These are phyloP conservation scores for Leptopilina clavipes DNA, from an alignment of 1,140 invertebrate species.

Conservation along the genomic window DNA sequence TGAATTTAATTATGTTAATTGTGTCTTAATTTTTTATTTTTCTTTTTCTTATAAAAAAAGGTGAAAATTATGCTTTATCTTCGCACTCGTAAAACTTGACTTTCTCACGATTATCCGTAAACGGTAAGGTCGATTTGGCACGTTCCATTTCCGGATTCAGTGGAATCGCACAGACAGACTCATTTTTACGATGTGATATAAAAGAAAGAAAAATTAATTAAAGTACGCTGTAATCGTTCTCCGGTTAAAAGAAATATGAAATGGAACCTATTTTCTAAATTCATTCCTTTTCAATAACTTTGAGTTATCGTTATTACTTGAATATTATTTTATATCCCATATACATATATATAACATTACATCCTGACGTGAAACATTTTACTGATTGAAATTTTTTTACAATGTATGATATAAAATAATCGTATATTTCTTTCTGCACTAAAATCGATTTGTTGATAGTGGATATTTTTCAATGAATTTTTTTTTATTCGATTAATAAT, in stretches of 20 bases:
- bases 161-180: background rate
- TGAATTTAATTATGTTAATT: constrained; percentile 56
- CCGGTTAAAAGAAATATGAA: background rate
- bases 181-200: constrained; percentile 3
- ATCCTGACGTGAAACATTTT: background rate
- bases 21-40: constrained; percentile 53
- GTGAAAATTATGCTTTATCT: constrained; percentile 41
- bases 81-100: constrained; percentile 46
- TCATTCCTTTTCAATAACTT: background rate
- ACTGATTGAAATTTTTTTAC: no score
- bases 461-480: no score
- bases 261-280: background rate
- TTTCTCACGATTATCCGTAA: constrained; percentile 24
- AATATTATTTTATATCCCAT: no score
- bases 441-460: no score
- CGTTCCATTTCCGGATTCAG: constrained; percentile 16
- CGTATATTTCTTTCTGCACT: background rate
- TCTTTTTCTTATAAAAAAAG: constrained; percentile 51
- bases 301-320: background rate
- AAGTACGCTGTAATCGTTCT: background rate
- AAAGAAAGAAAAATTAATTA: constrained; percentile 19
- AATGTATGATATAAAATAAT: no score
- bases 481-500: no score
- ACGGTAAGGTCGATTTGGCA: background rate
- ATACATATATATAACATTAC: background rate